Evolutionary conservation across 1,140 invertebrate genomes (phyloP), one percentile per base, ranked within the genome.

Genomic region (Drosophila funebris): DNA sequence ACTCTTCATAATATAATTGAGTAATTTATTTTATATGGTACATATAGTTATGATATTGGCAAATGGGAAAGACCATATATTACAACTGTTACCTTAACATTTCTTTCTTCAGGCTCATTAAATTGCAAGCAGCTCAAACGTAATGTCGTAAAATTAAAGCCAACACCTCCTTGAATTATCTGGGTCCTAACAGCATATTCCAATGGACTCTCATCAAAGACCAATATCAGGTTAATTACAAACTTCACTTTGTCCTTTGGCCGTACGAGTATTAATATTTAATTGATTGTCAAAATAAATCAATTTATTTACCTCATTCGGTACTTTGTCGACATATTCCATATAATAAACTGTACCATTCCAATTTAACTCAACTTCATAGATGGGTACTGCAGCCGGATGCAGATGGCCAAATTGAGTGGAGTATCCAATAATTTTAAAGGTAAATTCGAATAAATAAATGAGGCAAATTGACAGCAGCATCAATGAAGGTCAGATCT

Each of bases 141-240:
- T 14, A 85, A 1, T 31, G 27, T 48, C 1, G 81, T 85, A 44
- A 71, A 81, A 37, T 85, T 85, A 20, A 16, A 57, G 6, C 82
- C 82, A 27, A 85, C 48, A 0, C 81, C 81, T 5, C 81, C 81
- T 4, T 33, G 14, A 0, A 71, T 31, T 13, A 85, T 68, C n/a
- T 31, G 24, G 5, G 78, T 41, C 5, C 4, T n/a, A 1, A 62
- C 48, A 5, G 1, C 5, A 13, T 41, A 33, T 24, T 46, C 57
- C 39, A 33, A 41, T 24, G 36, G 8, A 37, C 48, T 58, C 52
- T 78, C 78, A 44, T 85, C 81, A 20, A 82, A 39, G 18, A 85
- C 50, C 61, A 85, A 72, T 50, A 85, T 85, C 18, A 58, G 9
- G 50, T 67, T 78, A 18, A 85, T 85, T 39, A 27, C 31, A 24